Base-by-base conservation (phyloP, 2,797 vertebrate genomes). In the Brachyrhaphis roseni region DNA sequence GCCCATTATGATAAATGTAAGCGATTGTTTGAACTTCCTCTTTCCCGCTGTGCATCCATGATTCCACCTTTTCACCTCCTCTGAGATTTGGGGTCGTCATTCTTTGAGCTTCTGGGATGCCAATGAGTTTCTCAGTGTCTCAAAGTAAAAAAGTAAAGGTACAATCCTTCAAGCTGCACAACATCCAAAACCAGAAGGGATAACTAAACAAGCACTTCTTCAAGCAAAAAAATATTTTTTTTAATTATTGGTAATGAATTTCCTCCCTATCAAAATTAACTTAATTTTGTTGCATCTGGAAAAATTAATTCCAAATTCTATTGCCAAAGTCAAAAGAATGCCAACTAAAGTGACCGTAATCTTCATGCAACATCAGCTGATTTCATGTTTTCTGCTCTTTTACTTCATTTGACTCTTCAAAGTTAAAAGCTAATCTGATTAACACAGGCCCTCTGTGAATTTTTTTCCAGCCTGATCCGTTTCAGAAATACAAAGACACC, bases 211-310 rank as follows among this genome's bases (percentile, higher is more conserved):
- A 59, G 6, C 5, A 59, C 4, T 6, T 1, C 3, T 28, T 15
- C 55, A 31, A 59, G 4, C n/a, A 59, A 13, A 28, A 28, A 1
- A 10, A 57, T 31, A 28, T 23, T 8, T 18, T 57, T 13, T 59
- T 31, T 2, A 59, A 83, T 71, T 70, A 85, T 79, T 86, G 77
- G 59, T 64, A 84, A 84, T 82, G 66, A 45, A 82, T 85, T 85
- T 88, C 82, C 72, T 78, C 84, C 76, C 79, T 83, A 87, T 92
- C 85, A 84, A 88, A 88, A 59, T 89, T 86, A 86, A 64, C 89
- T 89, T 82, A 1, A 90, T 83, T 75, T 83, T 53, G 77, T 83
- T 75, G 81, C 70, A 78, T 84, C 79, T 83, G 82, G 73, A 86
- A 85, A 43, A 78, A 84, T 89, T 81, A 78, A 53, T 53, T 53